Percentiles rank a stretch among this genome's conserved stretches.
phyloP scores from a whole-genome alignment of 1,140 invertebrate species.

The Drosophila pseudoananassae region DNA sequence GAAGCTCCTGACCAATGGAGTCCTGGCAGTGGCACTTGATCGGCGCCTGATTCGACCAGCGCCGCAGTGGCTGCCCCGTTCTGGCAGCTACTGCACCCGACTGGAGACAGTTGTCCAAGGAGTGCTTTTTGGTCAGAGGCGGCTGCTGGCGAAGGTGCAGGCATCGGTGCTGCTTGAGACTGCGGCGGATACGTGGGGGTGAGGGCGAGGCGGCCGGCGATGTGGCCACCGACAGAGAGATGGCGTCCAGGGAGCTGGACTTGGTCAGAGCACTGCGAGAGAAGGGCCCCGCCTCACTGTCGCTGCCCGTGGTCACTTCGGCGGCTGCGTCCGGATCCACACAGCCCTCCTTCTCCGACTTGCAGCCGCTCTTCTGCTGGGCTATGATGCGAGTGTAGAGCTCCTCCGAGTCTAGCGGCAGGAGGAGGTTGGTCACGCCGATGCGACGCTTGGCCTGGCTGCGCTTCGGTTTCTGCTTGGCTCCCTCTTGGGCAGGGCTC shows the following conservation, averaged over 20 bases:
- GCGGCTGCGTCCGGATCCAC: slow-evolving; percentile 3
- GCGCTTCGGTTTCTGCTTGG: slow-evolving; percentile 63
- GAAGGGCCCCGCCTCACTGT: slow-evolving; percentile 26
- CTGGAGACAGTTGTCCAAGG: slow-evolving; percentile 29
- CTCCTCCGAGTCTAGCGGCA: slow-evolving; percentile 80
- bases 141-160: slow-evolving; percentile 53
- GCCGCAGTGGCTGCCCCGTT: slow-evolving; percentile 45
- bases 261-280: slow-evolving; percentile 56
- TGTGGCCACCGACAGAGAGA: slow-evolving; percentile 68
- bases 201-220: slow-evolving; percentile 70
- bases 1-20: neutral
- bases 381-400: slow-evolving; percentile 78
- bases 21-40: slow-evolving; percentile 67
- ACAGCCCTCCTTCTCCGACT: slow-evolving; percentile 5
- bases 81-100: neutral
- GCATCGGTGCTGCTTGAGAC: slow-evolving; percentile 75
- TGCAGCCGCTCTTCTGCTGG: slow-evolving; percentile 53
- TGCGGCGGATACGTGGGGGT: slow-evolving; percentile 70
- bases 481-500: slow-evolving; percentile 9
- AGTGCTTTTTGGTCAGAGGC: slow-evolving; percentile 34
- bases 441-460: slow-evolving; percentile 65
- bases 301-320: slow-evolving; percentile 10
- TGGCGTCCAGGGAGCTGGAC: slow-evolving; percentile 79
- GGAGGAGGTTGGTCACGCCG: slow-evolving; percentile 69
- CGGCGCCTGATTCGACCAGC: slow-evolving; percentile 75